Evolutionary conservation across 2,113 vertebrate species (phyloP).

Genomic region (Chamaea fasciata): DNA sequence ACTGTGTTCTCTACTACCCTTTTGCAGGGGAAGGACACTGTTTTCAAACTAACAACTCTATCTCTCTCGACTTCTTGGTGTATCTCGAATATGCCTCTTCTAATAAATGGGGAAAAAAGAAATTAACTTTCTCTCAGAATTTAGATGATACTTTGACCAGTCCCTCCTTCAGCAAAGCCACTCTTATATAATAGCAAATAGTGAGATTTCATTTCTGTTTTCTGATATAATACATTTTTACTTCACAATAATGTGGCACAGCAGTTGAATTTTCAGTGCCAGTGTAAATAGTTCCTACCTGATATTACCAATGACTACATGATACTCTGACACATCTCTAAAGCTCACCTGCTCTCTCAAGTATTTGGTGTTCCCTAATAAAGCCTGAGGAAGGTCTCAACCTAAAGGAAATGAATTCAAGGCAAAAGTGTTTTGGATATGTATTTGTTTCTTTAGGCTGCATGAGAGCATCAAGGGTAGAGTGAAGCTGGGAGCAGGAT

Average conservation of each 20-base stretch:
- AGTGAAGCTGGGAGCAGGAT: neutral
- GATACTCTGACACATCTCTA: neutral
- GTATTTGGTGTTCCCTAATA: neutral
- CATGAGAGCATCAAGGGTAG: neutral
- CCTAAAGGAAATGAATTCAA: neutral
- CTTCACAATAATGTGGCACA: neutral
- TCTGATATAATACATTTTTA: neutral
- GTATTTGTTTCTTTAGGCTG: neutral
- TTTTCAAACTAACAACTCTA: neutral
- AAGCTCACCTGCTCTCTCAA: neutral
- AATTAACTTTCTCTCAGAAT: neutral
- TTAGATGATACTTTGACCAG: neutral
- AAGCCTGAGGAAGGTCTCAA: neutral
- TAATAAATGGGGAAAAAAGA: neutral
- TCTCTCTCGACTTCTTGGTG: neutral
- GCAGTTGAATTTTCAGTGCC: neutral
- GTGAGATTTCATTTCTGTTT: neutral
- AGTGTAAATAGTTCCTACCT: neutral
- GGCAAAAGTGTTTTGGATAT: neutral
- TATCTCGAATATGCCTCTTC: neutral
- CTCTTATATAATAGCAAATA: neutral
- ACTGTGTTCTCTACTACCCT: neutral
- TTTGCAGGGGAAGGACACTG: neutral
- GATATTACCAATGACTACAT: fast-evolving
- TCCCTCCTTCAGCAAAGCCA: neutral